phyloP scores from a whole-genome alignment of 92 coral and sea anemone genomes.

The Zoanthus sociatus region DNA sequence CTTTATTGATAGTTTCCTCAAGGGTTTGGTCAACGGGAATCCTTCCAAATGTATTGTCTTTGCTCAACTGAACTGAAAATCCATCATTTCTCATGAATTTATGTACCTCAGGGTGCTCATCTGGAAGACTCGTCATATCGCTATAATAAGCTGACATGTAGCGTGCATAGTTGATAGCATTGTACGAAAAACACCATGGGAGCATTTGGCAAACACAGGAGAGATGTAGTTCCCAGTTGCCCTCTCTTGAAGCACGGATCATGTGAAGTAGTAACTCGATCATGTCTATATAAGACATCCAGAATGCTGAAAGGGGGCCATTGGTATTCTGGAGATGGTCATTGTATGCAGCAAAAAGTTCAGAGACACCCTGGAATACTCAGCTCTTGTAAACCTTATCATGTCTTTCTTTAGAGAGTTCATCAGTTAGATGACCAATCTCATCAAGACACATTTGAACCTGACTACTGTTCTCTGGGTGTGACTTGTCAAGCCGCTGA shows the following conservation, averaged over 20 bases:
- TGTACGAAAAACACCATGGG: constrained; percentile 62
- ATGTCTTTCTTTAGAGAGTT: constrained; percentile 52
- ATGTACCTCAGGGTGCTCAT: constrained; percentile 57
- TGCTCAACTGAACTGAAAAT: constrained; percentile 55
- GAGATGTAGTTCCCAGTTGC: constrained; percentile 63
- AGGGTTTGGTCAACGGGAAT: constrained; percentile 70
- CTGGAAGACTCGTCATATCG: constrained; percentile 61
- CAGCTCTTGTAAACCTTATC: constrained; percentile 44
- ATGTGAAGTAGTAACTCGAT: constrained; percentile 49
- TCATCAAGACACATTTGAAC: constrained; percentile 45
- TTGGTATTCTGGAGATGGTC: constrained; percentile 22
- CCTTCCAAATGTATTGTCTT: constrained; percentile 45
- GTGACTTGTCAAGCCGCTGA: constrained; percentile 36
- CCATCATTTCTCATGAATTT: constrained; percentile 56
- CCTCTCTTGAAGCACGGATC: constrained; percentile 56
- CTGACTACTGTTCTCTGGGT: constrained; percentile 31
- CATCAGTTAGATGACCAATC: constrained; percentile 57
- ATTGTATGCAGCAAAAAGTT: constrained; percentile 29
- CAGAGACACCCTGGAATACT: constrained; percentile 8
- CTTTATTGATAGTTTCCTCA: constrained; percentile 74
- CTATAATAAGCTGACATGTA: constrained; percentile 52
- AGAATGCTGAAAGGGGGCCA: too few relatives aligned
- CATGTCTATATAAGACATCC: constrained; percentile 50
- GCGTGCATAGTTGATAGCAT: constrained; percentile 54
- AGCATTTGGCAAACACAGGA: constrained; percentile 49